phyloP scores from a whole-genome alignment of 2,113 vertebrate genomes.

The Pelecanoides urinatrix region DNA sequence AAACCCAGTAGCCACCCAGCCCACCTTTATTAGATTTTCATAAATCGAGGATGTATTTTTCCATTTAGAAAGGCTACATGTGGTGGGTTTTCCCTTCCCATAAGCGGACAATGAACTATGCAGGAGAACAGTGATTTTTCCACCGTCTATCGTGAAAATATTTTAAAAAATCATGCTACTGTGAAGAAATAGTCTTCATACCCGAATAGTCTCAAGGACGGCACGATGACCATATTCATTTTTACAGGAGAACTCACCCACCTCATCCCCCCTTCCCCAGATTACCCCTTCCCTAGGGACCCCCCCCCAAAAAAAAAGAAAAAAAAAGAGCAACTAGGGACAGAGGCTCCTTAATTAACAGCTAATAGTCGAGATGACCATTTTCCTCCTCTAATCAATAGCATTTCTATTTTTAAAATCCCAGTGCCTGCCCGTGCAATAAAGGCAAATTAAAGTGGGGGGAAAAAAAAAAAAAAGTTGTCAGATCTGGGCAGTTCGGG shows the following conservation, averaged over 20 bases:
- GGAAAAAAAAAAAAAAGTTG: neutral
- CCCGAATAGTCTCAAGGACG: neutral
- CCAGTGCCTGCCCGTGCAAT: neutral
- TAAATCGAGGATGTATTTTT: neutral
- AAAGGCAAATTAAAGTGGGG: neutral
- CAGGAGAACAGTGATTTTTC: neutral
- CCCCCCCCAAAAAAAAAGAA: neutral
- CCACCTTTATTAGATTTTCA: neutral
- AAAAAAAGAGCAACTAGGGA: neutral
- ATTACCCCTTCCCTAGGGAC: neutral
- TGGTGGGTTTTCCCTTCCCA: neutral
- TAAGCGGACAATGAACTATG: neutral
- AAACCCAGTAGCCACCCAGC: neutral
- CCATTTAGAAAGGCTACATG: neutral
- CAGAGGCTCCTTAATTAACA: slow-evolving; percentile 1
- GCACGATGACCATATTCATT: neutral
- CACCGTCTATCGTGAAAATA: neutral
- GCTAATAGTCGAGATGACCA: neutral
- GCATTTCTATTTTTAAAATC: neutral
- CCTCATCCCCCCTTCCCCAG: neutral
- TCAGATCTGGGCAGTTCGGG: neutral
- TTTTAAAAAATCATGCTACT: neutral
- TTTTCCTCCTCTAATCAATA: neutral
- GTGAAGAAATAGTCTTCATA: neutral
- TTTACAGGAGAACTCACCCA: neutral